A percentile compares a stretch with the other conserved stretches of the same genome.
These are phyloP conservation scores for Gonatopus flavifemur DNA, from an alignment of 1,140 invertebrate genomes.

Conservation along the genomic window DNA sequence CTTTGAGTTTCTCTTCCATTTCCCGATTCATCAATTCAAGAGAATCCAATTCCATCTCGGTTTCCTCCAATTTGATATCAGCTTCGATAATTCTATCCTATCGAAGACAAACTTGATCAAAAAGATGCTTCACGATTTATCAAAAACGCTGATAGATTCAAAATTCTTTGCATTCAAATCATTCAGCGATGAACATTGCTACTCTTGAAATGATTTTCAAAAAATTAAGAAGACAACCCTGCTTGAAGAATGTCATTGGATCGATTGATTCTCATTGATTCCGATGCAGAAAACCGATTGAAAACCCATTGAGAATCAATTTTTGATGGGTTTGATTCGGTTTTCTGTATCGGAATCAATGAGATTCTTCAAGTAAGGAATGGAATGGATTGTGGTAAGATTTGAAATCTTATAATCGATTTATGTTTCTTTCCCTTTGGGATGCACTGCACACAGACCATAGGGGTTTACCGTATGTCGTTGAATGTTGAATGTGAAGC, in stretches of 20 bases:
- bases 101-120: background rate
- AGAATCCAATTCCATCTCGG: constrained; percentile 37
- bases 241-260: no score
- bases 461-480: constrained; percentile 33
- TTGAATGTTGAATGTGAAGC: constrained; percentile 34
- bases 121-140: background rate
- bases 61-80: constrained; percentile 45
- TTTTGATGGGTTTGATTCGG: no score
- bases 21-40: constrained; percentile 38
- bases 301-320: no score
- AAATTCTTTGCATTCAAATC: background rate
- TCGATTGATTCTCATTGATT: no score
- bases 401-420: background rate
- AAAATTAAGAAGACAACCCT: background rate
- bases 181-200: background rate
- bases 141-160: background rate
- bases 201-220: background rate
- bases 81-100: constrained; percentile 50
- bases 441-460: constrained; percentile 21
- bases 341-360: no score
- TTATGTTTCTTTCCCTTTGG: no score
- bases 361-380: no score
- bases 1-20: constrained; percentile 26
- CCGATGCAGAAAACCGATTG: no score
- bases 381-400: background rate